phyloP scores from a whole-genome alignment of 2,113 vertebrate species.

The Cygnus atratus region DNA sequence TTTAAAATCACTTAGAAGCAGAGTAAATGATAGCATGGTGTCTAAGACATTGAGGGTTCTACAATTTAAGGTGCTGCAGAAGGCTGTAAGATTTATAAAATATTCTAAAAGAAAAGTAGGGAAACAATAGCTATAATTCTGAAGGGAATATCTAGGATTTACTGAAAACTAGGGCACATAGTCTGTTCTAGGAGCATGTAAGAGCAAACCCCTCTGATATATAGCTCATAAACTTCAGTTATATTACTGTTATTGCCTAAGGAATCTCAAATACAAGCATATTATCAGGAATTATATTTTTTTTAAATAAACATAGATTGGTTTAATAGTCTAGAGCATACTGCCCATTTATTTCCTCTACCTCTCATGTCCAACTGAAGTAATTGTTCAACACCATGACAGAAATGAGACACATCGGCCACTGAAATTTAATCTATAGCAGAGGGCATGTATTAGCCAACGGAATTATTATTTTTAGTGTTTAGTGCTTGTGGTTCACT shows the following conservation, averaged over 20 bases:
- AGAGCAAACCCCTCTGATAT: background rate
- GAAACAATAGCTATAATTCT: background rate
- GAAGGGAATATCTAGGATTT: background rate
- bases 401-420: background rate
- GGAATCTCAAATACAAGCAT: background rate
- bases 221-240: background rate
- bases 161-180: background rate
- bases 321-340: background rate
- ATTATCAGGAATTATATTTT: background rate
- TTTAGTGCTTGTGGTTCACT: background rate
- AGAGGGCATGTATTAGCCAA: background rate
- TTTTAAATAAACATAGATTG: slow-evolving; percentile 24
- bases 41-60: background rate
- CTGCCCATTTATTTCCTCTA: background rate
- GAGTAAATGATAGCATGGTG: background rate
- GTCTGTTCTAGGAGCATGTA: background rate
- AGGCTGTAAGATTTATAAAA: background rate
- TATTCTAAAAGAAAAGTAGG: background rate
- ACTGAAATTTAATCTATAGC: background rate
- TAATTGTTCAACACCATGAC: background rate
- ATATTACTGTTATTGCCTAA: background rate
- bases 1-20: background rate
- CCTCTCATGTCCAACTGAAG: background rate
- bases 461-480: background rate
- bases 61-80: background rate